Evolutionary conservation across 30 jellyfish, hydroid and myxozoan species (phyloP).

Genomic region (Pseudorhiza aurosa): DNA sequence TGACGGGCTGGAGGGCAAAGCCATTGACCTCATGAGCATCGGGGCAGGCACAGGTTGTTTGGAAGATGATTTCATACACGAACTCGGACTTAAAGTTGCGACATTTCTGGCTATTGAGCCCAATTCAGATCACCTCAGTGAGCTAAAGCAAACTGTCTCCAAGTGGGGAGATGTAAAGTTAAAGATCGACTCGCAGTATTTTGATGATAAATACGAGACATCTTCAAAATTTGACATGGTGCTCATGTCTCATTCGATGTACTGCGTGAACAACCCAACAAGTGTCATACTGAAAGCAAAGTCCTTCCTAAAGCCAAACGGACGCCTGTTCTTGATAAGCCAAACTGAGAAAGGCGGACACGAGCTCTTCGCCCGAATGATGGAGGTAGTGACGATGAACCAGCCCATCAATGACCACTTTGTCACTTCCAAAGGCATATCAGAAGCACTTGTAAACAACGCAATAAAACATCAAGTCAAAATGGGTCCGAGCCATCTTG

Average conservation of each 20-base stretch:
- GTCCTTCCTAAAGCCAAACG: conserved; percentile 19
- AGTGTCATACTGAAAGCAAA: not conserved
- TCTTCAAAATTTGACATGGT: conserved; percentile 35
- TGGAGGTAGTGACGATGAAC: not conserved
- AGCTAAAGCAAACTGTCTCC: conserved; percentile 7
- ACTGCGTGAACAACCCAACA: conserved; percentile 8
- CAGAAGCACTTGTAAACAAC: conserved; percentile 23
- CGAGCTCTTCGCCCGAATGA: not conserved
- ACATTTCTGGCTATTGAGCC: conserved; percentile 52
- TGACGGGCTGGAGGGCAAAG: conserved; percentile 20
- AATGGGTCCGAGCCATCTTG: conserved; percentile 26
- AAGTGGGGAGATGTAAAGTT: conserved; percentile 21
- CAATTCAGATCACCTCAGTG: conserved; percentile 4
- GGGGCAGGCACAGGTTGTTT: conserved; percentile 69
- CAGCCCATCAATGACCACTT: conserved; percentile 23
- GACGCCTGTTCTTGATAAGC: not conserved
- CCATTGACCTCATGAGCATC: conserved; percentile 43
- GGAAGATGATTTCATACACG: conserved; percentile 21
- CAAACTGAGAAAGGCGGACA: conserved; percentile 21
- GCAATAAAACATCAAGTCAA: conserved; percentile 2
- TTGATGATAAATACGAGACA: conserved; percentile 15
- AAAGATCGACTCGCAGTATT: conserved; percentile 4
- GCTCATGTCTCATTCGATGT: conserved; percentile 59
- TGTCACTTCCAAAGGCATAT: conserved; percentile 5
- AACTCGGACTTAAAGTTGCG: conserved; percentile 2